Conservation (phyloP, 2,113 vertebrate species). For the Lophochroa leadbeateri region DNA sequence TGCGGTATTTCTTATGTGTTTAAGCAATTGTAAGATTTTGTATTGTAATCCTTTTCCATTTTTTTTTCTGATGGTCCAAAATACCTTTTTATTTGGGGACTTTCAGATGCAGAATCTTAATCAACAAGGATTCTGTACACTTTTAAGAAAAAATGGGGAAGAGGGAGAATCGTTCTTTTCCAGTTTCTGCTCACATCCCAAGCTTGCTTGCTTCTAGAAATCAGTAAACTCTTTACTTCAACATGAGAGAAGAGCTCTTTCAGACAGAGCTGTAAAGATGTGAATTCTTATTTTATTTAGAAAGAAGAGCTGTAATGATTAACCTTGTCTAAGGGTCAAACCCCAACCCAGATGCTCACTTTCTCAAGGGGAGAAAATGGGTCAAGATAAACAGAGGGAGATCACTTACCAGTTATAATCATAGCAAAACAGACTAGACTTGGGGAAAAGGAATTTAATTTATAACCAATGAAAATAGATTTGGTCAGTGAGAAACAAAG, state of each 20-base stretch:
- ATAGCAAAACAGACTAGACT: not conserved
- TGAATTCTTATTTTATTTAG: not conserved
- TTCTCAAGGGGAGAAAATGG: fast-evolving
- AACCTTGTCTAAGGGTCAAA: not conserved
- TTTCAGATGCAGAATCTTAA: not conserved
- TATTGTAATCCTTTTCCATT: not conserved
- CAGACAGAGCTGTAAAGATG: not conserved
- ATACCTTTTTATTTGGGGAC: not conserved
- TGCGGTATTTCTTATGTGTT: not conserved
- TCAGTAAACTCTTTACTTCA: not conserved
- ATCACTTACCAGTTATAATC: not conserved
- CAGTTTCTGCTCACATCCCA: not conserved
- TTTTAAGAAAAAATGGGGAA: not conserved
- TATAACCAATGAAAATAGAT: not conserved
- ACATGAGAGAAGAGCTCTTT: not conserved
- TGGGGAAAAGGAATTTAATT: not conserved
- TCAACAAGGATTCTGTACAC: not conserved
- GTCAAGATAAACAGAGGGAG: not conserved
- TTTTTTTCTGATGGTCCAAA: not conserved
- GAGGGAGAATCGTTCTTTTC: fast-evolving
- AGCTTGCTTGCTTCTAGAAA: not conserved
- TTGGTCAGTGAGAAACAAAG: not conserved
- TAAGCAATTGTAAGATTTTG: not conserved
- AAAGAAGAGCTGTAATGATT: not conserved
- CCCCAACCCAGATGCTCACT: not conserved